Percentiles rank a stretch among this genome's conserved stretches.
Conservation (phyloP, 1,140 invertebrate species). For the Bombus cullumanus region DNA sequence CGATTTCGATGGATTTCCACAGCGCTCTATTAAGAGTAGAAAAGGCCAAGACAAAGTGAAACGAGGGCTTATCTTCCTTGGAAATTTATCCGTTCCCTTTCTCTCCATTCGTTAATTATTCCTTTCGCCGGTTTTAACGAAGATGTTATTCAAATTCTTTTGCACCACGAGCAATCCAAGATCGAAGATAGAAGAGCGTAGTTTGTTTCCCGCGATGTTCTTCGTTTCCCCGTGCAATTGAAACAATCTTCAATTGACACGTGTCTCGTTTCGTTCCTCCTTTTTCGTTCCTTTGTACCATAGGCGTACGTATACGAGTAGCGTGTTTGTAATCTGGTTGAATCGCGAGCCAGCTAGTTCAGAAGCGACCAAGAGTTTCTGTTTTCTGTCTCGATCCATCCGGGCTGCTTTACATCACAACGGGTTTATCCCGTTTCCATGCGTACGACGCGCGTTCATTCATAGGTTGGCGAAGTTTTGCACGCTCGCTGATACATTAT, state of each 20-base stretch:
- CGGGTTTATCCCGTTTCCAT: slow-evolving; percentile 58
- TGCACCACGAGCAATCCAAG: not conserved
- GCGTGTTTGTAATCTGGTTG: slow-evolving; percentile 19
- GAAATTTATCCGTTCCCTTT: slow-evolving; percentile 3
- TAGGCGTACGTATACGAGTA: not conserved
- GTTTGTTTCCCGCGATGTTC: not conserved
- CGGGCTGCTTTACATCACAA: slow-evolving; percentile 63
- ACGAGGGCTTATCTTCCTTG: slow-evolving; percentile 4
- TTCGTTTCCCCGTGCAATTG: not conserved
- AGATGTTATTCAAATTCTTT: slow-evolving; percentile 11
- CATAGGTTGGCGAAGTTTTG: slow-evolving; percentile 49
- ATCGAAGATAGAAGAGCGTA: slow-evolving; percentile 12
- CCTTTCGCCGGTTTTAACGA: not conserved
- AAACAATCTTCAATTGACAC: slow-evolving; percentile 3
- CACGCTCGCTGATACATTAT: slow-evolving; percentile 62
- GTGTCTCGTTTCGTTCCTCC: not conserved
- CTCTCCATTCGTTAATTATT: slow-evolving; percentile 16
- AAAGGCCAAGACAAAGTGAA: slow-evolving; percentile 9
- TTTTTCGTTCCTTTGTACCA: not conserved
- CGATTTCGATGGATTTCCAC: not conserved
- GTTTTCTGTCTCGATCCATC: slow-evolving; percentile 54
- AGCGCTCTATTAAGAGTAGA: not conserved
- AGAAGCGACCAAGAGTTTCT: slow-evolving; percentile 48
- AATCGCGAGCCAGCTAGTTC: slow-evolving; percentile 5
- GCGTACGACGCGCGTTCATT: slow-evolving; percentile 52